Evolutionary conservation across 2,888 invertebrate genomes (phyloP).

Genomic region (Polydrusus cervinus): DNA sequence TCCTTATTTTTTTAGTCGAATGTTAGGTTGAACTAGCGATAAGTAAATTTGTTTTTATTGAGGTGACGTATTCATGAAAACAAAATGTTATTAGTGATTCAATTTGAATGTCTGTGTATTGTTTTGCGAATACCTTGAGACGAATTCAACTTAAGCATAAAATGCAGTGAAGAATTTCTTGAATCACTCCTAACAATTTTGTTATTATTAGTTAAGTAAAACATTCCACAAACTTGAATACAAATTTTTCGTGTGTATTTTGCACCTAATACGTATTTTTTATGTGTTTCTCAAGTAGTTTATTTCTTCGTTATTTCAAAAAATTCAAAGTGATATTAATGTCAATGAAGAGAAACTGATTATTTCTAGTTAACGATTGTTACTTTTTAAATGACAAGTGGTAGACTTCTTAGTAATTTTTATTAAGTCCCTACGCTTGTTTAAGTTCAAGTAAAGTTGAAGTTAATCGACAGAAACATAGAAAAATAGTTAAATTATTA

Average conservation of each 20-base stretch:
- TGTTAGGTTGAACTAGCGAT: slow-evolving; percentile 68
- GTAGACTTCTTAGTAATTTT: background rate
- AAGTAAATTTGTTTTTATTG: slow-evolving; percentile 1
- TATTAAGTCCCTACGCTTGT: background rate
- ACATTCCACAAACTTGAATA: background rate
- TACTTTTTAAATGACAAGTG: background rate
- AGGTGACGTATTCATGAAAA: background rate
- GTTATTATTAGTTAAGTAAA: background rate
- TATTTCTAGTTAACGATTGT: background rate
- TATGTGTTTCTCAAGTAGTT: background rate
- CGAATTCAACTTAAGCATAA: background rate
- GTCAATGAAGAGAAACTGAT: slow-evolving; percentile 2
- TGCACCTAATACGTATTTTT: background rate
- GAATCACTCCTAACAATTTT: slow-evolving; percentile 3
- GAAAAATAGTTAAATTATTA: slow-evolving; percentile 12
- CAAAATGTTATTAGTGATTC: slow-evolving; percentile 10
- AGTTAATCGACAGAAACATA: background rate
- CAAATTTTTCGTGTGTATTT: slow-evolving; percentile 4
- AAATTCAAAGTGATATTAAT: slow-evolving; percentile 11
- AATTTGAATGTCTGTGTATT: background rate
- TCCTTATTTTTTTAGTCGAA: slow-evolving; percentile 74
- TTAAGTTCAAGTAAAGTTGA: background rate
- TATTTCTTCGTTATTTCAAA: background rate
- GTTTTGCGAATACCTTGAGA: background rate
- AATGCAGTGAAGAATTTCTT: background rate